A percentile compares a stretch with the other conserved stretches of the same genome.
These are phyloP conservation scores for Eremophila alpestris DNA, from an alignment of 2,797 vertebrate species.

Conservation along the genomic window DNA sequence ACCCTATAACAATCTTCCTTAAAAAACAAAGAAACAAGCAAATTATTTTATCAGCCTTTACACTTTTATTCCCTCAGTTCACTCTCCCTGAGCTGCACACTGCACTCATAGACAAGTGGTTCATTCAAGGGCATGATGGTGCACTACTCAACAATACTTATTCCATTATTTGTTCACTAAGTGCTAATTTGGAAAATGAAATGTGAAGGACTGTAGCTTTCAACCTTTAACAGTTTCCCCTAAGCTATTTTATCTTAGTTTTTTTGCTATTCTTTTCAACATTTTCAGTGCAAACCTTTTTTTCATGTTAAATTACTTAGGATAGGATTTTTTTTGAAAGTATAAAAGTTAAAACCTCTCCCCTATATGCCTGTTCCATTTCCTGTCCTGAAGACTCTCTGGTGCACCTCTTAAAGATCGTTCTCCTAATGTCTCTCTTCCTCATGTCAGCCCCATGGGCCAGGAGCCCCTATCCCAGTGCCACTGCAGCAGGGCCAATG, in stretches of 20 bases:
- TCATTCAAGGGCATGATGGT: background rate
- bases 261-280: background rate
- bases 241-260: background rate
- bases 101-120: background rate
- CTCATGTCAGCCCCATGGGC: rapidly evolving
- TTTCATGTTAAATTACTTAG: background rate
- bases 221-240: background rate
- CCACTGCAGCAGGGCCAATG: rapidly evolving
- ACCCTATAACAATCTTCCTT: background rate
- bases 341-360: background rate
- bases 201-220: background rate
- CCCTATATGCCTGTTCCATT: background rate
- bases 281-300: background rate
- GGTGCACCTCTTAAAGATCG: background rate
- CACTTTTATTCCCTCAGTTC: background rate
- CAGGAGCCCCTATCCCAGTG: rapidly evolving
- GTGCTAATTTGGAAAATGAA: background rate
- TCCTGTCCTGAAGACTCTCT: background rate
- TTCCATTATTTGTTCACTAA: background rate
- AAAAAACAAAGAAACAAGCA: background rate
- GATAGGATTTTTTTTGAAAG: background rate
- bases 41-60: background rate
- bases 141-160: background rate
- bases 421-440: background rate
- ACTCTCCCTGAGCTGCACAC: background rate